These are phyloP conservation scores for Zoanthus sociatus DNA, from an alignment of 92 coral and sea anemone species.

Conservation along the genomic window DNA sequence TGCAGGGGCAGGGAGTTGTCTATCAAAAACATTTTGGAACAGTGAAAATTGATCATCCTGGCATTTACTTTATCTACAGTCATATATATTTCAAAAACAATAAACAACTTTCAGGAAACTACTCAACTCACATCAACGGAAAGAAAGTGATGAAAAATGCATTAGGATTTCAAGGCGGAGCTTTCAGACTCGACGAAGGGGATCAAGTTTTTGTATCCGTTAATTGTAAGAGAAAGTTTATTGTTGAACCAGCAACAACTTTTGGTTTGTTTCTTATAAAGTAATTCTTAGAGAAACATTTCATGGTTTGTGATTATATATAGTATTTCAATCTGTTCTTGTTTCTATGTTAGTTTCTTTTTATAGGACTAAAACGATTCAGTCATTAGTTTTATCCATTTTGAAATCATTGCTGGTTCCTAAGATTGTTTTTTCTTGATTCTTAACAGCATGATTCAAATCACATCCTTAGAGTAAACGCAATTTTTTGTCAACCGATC, in stretches of 20 bases:
- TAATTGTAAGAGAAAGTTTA: slow-evolving; percentile 6
- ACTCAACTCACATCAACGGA: slow-evolving; percentile 12
- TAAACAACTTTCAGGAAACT: not conserved
- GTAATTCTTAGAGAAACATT: not conserved
- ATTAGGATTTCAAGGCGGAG: slow-evolving; percentile 30
- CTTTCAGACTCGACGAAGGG: slow-evolving; percentile 9
- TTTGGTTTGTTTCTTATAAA: slow-evolving; percentile 32
- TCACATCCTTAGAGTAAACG: too few species aligned
- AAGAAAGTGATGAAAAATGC: slow-evolving; percentile 9
- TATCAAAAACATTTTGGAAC: slow-evolving; percentile 17
- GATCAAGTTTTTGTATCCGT: slow-evolving; percentile 24
- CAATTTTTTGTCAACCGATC: too few species aligned
- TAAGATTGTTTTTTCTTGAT: too few species aligned
- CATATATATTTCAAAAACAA: slow-evolving; percentile 2
- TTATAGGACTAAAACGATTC: too few species aligned
- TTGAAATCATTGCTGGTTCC: too few species aligned
- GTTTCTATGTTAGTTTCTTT: too few species aligned
- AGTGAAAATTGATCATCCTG: not conserved
- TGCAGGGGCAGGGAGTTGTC: not conserved
- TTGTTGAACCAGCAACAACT: not conserved
- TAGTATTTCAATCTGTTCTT: too few species aligned
- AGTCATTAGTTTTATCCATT: too few species aligned
- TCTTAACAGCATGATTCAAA: too few species aligned
- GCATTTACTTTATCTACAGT: slow-evolving; percentile 31
- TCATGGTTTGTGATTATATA: too few species aligned